Evolutionary conservation across 2,888 invertebrate species (phyloP).

Genomic region (Trachelus tabidus): DNA sequence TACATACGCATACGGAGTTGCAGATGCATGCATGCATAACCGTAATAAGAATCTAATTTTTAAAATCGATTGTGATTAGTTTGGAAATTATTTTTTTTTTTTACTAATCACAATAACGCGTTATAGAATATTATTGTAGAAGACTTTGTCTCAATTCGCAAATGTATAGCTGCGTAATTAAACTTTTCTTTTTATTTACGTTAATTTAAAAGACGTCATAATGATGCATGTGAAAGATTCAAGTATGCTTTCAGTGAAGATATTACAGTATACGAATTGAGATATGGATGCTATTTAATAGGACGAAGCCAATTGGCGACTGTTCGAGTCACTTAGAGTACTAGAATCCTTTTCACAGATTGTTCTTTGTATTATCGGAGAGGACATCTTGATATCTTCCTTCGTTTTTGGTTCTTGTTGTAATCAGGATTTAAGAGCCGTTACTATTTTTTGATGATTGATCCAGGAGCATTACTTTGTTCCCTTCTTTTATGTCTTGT

Average conservation of each 20-base stretch:
- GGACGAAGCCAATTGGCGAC: background rate
- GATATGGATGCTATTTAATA: background rate
- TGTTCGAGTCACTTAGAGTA: background rate
- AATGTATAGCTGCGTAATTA: background rate
- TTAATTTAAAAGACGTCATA: slow-evolving; percentile 15
- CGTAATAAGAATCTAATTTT: background rate
- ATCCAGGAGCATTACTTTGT: background rate
- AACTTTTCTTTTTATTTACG: background rate
- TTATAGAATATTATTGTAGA: background rate
- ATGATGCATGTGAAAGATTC: slow-evolving; percentile 6
- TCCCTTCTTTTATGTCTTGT: background rate
- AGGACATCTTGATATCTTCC: background rate
- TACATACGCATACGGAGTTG: background rate
- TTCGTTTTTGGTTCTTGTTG: background rate
- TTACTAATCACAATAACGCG: background rate
- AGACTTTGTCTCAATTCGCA: background rate
- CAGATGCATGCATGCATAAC: background rate
- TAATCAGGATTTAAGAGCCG: background rate
- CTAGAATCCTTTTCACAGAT: background rate
- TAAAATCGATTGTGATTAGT: background rate
- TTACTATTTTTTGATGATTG: background rate
- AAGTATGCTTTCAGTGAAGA: background rate
- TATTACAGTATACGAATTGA: background rate
- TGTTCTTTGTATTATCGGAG: background rate
- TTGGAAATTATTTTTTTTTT: background rate